Evolutionary conservation across 2,888 invertebrate species (phyloP), one percentile per base, ranked within the genome.

Genomic region (Bellardia pandia): DNA sequence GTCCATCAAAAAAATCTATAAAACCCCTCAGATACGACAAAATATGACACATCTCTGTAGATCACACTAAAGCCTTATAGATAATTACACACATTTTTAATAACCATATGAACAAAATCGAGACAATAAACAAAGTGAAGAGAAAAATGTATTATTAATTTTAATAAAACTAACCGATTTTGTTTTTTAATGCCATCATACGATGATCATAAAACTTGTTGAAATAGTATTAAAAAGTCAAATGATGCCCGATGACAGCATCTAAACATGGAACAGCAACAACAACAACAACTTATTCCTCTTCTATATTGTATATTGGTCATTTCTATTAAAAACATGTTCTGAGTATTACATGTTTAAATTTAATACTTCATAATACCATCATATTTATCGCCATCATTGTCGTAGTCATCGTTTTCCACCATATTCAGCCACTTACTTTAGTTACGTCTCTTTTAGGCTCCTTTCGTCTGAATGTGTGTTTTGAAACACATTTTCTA

Each of bases 161-260:
- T 51, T 37, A 78, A 85, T 79, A 80, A 80, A 71, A 80, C 69
- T 71, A 76, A 71, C 71, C 45, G 75, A 76, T 66, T 45, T 45
- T 45, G 45, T 9, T 58, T 69, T 82, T 82, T 82, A 78, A 75
- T 82, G 62, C 62, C 79, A 77, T 75, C 45, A 74, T 68, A n/a
- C 56, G 48, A 86, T 83, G 75, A 75, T 48, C 45, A 6, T 48
- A 79, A 82, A 71, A 83, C 83, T 79, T 83, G 86, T 79, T 79
- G 62, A 83, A 71, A 75, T 64, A 58, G 30, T 37, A 71, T 83
- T 83, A 66, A 71, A 69, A 62, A 78, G 37, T 62, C 68, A 78
- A 78, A 37, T 82, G 74, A 78, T 69, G 64, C 56, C 48, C 48
- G 75, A 40, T 71, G 75, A 86, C 69, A 77, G 81, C 68, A 16